Conservation (phyloP, 2,797 vertebrate genomes). For the Sebastes vulpes region DNA sequence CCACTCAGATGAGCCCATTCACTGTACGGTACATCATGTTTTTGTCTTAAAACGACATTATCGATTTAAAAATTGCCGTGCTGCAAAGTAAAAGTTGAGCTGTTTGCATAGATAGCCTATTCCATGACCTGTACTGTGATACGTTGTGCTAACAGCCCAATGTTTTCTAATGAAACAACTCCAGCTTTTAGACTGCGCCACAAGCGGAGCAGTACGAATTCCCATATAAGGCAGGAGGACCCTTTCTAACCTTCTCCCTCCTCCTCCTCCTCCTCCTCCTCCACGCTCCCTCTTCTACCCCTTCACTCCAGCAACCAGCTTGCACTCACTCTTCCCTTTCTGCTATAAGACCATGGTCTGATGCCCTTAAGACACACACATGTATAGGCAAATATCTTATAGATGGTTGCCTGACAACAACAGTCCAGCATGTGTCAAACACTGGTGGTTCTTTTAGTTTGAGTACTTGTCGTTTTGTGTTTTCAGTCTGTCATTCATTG, state of each 20-base stretch:
- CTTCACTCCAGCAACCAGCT: constrained; percentile 61
- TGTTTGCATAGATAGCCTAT: constrained; percentile 17
- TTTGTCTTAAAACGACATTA: constrained; percentile 25
- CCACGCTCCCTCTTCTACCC: constrained; percentile 48
- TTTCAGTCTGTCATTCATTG: constrained; percentile 4
- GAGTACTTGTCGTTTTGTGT: neutral
- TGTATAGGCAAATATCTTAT: neutral
- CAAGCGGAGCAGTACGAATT: constrained; percentile 75
- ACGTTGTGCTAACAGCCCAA: constrained; percentile 22
- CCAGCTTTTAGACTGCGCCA: constrained; percentile 70
- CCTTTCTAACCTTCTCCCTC: constrained; percentile 69
- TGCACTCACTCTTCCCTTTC: constrained; percentile 49
- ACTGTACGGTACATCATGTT: constrained; percentile 1
- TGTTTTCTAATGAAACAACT: constrained; percentile 58
- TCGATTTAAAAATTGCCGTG: constrained; percentile 26
- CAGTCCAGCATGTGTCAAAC: neutral
- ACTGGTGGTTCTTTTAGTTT: neutral
- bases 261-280: constrained; percentile 47
- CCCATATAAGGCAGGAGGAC: constrained; percentile 86
- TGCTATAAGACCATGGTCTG: constrained; percentile 28
- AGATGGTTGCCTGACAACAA: constrained; percentile 9
- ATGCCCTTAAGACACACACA: constrained; percentile 26
- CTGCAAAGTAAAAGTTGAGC: constrained; percentile 36
- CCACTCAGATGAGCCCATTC: neutral
- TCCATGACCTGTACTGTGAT: constrained; percentile 33